These are phyloP conservation scores for Stomatorhinus walkeri DNA, from an alignment of 2,797 vertebrate species.

Conservation along the genomic window DNA sequence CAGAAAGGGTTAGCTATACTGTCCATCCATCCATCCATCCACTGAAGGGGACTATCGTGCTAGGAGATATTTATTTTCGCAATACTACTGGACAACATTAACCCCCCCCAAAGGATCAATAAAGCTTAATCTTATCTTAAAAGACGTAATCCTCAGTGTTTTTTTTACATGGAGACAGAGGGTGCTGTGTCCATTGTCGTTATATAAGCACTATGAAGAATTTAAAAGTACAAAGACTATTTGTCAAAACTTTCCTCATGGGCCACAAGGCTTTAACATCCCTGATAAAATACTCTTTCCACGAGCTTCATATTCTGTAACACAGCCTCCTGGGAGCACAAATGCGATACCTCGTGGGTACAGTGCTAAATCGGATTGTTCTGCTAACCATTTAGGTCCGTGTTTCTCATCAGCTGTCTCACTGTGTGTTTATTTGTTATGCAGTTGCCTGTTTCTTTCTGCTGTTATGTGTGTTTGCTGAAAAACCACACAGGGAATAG, in stretches of 20 bases:
- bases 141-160: background rate
- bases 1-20: background rate
- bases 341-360: background rate
- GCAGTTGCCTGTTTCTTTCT: background rate
- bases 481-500: background rate
- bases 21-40: background rate
- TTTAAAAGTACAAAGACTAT: slow-evolving; percentile 14
- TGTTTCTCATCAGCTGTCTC: background rate
- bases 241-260: background rate
- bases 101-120: background rate
- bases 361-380: background rate
- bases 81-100: background rate
- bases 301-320: background rate
- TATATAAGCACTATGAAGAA: background rate
- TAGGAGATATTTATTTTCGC: background rate
- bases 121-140: slow-evolving; percentile 1
- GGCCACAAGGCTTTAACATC: slow-evolving; percentile 10
- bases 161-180: background rate
- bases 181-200: background rate
- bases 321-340: slow-evolving; percentile 14
- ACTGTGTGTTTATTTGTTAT: background rate
- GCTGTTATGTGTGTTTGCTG: background rate
- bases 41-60: background rate
- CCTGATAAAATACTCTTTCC: slow-evolving; percentile 12
- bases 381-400: background rate